Base-by-base conservation (phyloP, 2,888 invertebrate genomes). In the Mimumesa dahlbomi region DNA sequence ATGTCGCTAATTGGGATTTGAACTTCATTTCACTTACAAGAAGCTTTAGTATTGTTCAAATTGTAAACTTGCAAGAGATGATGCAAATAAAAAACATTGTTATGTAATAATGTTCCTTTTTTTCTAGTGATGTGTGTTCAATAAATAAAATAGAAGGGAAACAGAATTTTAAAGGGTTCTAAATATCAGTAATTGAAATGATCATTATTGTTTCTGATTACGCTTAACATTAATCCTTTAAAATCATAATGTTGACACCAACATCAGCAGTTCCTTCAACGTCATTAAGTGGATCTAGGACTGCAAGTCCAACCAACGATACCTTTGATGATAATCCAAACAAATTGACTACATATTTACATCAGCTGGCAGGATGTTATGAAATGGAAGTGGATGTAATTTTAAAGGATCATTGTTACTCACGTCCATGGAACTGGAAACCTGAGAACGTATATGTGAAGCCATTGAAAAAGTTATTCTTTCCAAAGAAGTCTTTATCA, bases 391-490 rank as follows among this genome's bases (percentile, higher is more conserved):
- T 84, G n/a, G 86, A 90, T 70, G 71, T 88, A 2, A 89, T 93
- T 38, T 81, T 91, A 66, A 91, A 93, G 88, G 95, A 95, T 82
- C 95, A 95, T 82, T 92, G 93, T 82, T 95, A 95, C 83, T 92
- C 94, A 6, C 92, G 94, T 77, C 94, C 95, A 50, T 93, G 93
- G 90, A 93, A 93, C 83, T 92, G 93, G 90, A 91, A 92, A 71
- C 92, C 93, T 9, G 93, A 93, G 82, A 91, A 92, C 49, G 90
- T 91, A 80, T 92, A 93, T 84, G 91, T 93, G 2, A 91, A 92
- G 64, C 93, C 94, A 0, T 88, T 90, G 1, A 92, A 91, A 79
- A 91, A 90, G 5, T 82, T 92, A 38, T 92, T 92, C 82, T 89
- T 91, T 59, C 52, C 84, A n/a, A 84, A 82, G 61, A 58, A 54